A percentile compares a stretch with the other conserved stretches of the same genome.
These are phyloP conservation scores for Benitochromis conjunctus DNA, from an alignment of 2,113 vertebrate genomes.

Conservation along the genomic window DNA sequence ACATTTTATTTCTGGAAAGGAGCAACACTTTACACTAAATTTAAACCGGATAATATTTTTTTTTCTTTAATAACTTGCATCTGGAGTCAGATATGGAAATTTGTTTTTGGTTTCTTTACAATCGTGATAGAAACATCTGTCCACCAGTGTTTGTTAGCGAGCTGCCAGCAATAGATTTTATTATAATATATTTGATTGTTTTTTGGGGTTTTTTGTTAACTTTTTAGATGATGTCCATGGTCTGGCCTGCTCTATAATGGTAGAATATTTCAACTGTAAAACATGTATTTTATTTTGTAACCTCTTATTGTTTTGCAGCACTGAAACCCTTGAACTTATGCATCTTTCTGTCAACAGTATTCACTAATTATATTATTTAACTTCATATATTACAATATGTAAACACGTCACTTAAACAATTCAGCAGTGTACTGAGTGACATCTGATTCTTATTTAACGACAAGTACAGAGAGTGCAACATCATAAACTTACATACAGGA, in stretches of 20 bases:
- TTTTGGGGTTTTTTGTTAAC: neutral
- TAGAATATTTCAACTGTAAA: neutral
- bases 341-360: neutral
- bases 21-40: neutral
- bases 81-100: neutral
- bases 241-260: neutral
- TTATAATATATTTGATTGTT: neutral
- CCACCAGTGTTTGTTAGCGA: neutral
- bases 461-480: neutral
- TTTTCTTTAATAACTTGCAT: neutral
- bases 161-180: neutral
- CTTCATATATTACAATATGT: neutral
- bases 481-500: neutral
- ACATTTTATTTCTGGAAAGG: neutral
- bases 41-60: neutral
- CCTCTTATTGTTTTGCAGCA: neutral
- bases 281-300: neutral
- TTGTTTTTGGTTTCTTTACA: neutral
- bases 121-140: neutral
- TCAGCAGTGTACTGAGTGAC: neutral
- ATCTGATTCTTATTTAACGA: neutral
- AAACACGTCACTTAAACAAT: neutral
- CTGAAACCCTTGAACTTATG: neutral
- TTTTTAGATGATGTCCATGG: neutral
- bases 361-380: neutral